Percentiles rank a stretch among this genome's conserved stretches.
Conservation (phyloP, 2,888 invertebrate species). For the Lasius fuliginosus region DNA sequence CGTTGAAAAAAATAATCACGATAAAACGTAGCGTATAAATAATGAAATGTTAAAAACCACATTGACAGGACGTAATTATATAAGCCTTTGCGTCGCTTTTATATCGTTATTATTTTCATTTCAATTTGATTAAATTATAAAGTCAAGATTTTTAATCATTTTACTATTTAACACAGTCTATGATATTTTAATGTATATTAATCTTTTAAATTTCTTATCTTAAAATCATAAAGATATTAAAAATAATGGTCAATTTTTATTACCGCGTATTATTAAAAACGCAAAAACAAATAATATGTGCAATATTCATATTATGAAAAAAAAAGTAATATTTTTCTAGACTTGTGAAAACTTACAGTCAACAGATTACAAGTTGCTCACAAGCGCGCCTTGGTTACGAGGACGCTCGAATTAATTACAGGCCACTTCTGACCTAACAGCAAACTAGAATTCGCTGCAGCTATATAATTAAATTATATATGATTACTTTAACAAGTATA, state of each 20-base stretch:
- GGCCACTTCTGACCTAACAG: constrained; percentile 65
- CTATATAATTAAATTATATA: constrained; percentile 71
- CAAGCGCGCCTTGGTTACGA: constrained; percentile 51
- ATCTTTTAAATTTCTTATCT: background rate
- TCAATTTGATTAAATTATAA: background rate
- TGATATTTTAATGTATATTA: background rate
- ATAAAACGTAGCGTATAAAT: background rate
- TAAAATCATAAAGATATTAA: background rate
- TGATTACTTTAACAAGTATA: constrained; percentile 53
- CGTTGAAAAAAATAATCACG: constrained; percentile 33
- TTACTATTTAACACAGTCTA: background rate
- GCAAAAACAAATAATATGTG: background rate
- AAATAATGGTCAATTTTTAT: background rate
- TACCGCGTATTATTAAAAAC: background rate
- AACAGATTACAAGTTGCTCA: constrained; percentile 49
- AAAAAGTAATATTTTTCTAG: constrained; percentile 16
- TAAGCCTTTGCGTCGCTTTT: background rate
- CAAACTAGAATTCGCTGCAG: constrained; percentile 60
- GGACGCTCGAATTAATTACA: constrained; percentile 74
- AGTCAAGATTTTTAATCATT: background rate
- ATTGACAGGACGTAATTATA: background rate
- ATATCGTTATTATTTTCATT: background rate
- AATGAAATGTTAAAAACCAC: constrained; percentile 12
- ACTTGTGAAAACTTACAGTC: constrained; percentile 41
- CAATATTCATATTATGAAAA: constrained; percentile 29